These are phyloP conservation scores for Myotis brandtii DNA, from an alignment of 2,113 vertebrate species.

Conservation along the genomic window DNA sequence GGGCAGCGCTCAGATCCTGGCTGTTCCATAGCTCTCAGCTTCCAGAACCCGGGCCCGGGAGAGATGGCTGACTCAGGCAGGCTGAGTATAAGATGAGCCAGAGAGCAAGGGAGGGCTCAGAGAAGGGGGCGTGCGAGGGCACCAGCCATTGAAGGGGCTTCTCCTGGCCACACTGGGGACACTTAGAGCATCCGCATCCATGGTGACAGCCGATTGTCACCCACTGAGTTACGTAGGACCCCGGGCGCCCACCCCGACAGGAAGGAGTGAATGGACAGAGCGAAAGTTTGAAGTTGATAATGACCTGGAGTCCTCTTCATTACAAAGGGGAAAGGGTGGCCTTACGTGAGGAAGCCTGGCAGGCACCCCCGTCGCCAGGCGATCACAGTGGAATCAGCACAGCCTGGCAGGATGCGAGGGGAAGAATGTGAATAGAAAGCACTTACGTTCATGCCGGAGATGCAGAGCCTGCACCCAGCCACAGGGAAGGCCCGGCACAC, in stretches of 20 bases:
- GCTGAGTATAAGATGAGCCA: neutral
- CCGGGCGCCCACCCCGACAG: neutral
- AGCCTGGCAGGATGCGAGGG: neutral
- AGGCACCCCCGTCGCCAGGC: too few relatives aligned
- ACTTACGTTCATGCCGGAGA: neutral
- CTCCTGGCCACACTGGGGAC: neutral
- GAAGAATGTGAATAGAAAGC: neutral
- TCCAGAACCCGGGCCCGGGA: neutral
- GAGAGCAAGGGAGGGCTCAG: neutral
- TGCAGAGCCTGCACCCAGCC: fast-evolving
- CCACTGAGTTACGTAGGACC: neutral
- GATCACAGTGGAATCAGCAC: neutral
- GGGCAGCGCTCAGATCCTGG: neutral
- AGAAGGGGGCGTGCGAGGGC: neutral
- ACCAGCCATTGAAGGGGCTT: neutral
- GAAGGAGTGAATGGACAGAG: neutral
- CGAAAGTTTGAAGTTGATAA: neutral
- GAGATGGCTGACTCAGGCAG: neutral
- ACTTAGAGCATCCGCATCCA: neutral
- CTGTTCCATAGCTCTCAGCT: neutral
- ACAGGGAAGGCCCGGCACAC: fast-evolving
- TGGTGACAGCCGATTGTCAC: neutral
- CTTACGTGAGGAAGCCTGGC: neutral
- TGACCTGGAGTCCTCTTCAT: neutral
- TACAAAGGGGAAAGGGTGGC: neutral